phyloP scores from a whole-genome alignment of 2,888 invertebrate species.

The Drosophila cognata region DNA sequence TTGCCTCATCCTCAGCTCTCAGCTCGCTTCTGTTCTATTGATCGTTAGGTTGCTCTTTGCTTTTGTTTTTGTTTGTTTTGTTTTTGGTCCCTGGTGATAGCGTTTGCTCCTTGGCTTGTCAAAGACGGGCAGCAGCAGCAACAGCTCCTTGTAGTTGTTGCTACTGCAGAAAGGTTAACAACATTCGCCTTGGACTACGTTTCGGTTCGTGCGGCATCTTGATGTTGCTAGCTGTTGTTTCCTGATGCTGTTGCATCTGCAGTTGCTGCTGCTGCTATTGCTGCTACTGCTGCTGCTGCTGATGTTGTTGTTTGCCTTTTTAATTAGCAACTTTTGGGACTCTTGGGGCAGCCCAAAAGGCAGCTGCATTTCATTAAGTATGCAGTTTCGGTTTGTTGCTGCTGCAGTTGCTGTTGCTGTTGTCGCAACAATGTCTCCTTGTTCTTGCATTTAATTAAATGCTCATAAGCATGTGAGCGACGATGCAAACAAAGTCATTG shows the following conservation, averaged over 20 bases:
- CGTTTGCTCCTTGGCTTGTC: conserved; percentile 79
- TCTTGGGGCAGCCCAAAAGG: conserved; percentile 74
- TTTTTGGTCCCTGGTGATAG: conserved; percentile 75
- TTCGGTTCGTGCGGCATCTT: conserved; percentile 78
- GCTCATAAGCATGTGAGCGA: conserved; percentile 78
- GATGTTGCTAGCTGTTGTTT: conserved; percentile 75
- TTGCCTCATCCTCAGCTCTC: conserved; percentile 58
- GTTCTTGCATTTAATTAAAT: conserved; percentile 81
- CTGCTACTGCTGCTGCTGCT: conserved; percentile 28
- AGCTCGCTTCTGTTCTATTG: conserved; percentile 74
- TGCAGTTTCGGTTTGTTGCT: conserved; percentile 64
- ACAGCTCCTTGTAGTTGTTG: conserved; percentile 52
- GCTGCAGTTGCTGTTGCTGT: conserved; percentile 26
- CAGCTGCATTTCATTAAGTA: conserved; percentile 76
- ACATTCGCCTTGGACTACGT: conserved; percentile 68
- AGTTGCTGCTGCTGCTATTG: conserved; percentile 25
- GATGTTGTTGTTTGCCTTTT: conserved; percentile 74
- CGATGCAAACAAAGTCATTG: conserved; percentile 70
- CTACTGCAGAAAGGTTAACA: conserved; percentile 75
- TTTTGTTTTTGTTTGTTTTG: conserved; percentile 35
- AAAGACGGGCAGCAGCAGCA: conserved; percentile 67
- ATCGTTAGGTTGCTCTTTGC: conserved; percentile 69
- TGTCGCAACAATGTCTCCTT: conserved; percentile 58
- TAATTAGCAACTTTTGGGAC: conserved; percentile 80
- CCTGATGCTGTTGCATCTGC: conserved; percentile 57